Conservation (phyloP, 23 tunicate genomes). For the Ascidia mentula region DNA sequence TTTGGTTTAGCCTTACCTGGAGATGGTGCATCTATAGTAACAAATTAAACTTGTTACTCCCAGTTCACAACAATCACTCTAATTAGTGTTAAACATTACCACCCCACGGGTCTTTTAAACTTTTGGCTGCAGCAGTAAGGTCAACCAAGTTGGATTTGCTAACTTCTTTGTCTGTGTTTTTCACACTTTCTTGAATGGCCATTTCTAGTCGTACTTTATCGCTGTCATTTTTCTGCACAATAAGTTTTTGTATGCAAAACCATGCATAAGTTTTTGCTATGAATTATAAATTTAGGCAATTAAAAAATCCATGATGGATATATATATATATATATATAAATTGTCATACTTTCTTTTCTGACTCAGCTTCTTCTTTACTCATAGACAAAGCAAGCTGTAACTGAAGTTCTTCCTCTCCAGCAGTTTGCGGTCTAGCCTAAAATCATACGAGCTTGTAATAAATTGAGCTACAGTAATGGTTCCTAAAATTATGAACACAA, state of each 20-base stretch:
- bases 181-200: slow-evolving; percentile 77
- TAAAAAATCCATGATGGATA: background rate
- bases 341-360: slow-evolving; percentile 66
- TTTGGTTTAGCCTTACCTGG: slow-evolving; percentile 5
- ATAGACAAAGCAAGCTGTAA: slow-evolving; percentile 93
- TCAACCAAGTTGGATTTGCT: slow-evolving; percentile 49
- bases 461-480: no score
- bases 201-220: slow-evolving; percentile 85
- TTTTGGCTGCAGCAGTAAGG: slow-evolving; percentile 80
- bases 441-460: no score
- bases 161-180: slow-evolving; percentile 15
- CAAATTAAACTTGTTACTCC: no score
- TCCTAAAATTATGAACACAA: no score
- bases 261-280: no score
- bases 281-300: background rate
- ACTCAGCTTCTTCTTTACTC: slow-evolving; percentile 99
- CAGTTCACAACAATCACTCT: background rate
- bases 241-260: no score
- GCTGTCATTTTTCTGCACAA: slow-evolving; percentile 68
- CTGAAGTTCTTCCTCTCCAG: slow-evolving; percentile 94
- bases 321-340: no score
- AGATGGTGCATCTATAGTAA: background rate
- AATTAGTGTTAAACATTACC: slow-evolving; percentile 24
- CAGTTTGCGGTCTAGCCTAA: slow-evolving; percentile 88
- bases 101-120: slow-evolving; percentile 84